These are phyloP conservation scores for Grus americana DNA, from an alignment of 2,113 vertebrate genomes.

Conservation along the genomic window DNA sequence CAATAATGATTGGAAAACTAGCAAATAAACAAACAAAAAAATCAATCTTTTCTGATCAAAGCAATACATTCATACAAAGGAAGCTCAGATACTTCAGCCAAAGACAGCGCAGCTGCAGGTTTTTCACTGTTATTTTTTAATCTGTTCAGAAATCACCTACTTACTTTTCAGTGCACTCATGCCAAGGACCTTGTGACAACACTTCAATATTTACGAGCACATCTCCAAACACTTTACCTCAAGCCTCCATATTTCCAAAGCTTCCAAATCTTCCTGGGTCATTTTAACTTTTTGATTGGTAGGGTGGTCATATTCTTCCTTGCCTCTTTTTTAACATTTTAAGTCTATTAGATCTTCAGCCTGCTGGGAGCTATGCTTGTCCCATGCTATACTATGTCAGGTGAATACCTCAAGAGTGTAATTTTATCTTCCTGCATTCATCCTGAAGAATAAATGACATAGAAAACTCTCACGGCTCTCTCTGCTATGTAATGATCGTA, in stretches of 20 bases:
- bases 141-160: not conserved
- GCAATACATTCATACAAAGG: not conserved
- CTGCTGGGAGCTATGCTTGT: not conserved
- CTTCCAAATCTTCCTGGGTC: not conserved
- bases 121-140: not conserved
- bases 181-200: not conserved
- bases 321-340: not conserved
- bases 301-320: not conserved
- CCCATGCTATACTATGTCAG: not conserved
- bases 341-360: not conserved
- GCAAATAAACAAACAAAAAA: not conserved
- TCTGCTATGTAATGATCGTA: fast-evolving
- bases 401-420: not conserved
- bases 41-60: constrained; percentile 34
- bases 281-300: not conserved
- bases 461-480: not conserved
- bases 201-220: not conserved
- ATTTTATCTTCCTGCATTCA: not conserved
- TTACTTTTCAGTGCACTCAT: not conserved
- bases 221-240: not conserved
- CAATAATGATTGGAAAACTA: not conserved
- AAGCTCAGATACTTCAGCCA: not conserved
- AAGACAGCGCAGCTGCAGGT: not conserved
- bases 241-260: not conserved
- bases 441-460: not conserved